phyloP scores from a whole-genome alignment of 1,140 invertebrate genomes.

The Nylanderia fulva region DNA sequence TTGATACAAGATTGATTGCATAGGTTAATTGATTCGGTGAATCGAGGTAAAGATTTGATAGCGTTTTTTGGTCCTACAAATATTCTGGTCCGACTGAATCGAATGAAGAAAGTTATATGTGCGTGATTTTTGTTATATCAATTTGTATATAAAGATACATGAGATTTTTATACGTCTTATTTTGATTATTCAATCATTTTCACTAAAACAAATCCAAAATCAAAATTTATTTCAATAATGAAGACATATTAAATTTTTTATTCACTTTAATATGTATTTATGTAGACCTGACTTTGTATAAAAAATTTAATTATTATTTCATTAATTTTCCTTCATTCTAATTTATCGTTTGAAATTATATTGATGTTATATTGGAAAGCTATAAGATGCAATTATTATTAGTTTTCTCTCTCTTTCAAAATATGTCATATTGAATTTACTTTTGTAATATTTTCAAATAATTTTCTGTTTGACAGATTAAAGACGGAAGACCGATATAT shows the following conservation, averaged over 20 bases:
- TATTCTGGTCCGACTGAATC: background rate
- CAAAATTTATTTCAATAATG: background rate
- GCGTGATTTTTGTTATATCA: background rate
- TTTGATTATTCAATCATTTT: background rate
- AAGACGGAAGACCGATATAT: background rate
- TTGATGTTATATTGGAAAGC: too few species aligned
- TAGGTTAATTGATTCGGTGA: background rate
- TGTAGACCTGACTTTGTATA: background rate
- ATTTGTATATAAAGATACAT: background rate
- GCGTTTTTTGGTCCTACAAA: too few species aligned
- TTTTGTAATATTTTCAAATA: background rate
- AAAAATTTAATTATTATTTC: too few species aligned
- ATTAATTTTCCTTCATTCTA: too few species aligned
- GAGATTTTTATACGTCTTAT: background rate
- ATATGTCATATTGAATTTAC: background rate
- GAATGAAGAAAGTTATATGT: background rate
- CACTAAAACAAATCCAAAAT: background rate
- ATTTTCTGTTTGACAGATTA: background rate
- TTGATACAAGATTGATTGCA: background rate
- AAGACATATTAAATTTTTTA: too few species aligned
- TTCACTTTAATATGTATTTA: too few species aligned
- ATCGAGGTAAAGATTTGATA: slow-evolving; percentile 11
- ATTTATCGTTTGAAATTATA: too few species aligned
- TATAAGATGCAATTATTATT: background rate
- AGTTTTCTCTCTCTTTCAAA: background rate